Conservation (phyloP, 2,113 vertebrate species). For the Nannobrachium achirus region DNA sequence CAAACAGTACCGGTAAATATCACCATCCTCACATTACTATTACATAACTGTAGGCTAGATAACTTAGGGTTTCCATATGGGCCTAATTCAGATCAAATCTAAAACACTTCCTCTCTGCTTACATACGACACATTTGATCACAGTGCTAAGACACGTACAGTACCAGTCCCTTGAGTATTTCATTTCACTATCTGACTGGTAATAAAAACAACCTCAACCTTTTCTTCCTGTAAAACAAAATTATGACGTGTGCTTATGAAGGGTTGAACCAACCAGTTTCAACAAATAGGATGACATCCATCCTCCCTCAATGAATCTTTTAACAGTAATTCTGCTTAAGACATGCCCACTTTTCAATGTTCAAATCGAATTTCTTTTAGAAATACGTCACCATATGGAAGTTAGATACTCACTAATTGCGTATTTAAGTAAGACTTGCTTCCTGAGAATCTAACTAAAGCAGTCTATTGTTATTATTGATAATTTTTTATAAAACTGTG, state of each 20-base stretch:
- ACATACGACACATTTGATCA: conserved; percentile 38
- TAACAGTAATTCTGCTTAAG: too few relatives aligned
- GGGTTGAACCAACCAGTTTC: too few relatives aligned
- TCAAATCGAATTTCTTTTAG: too few relatives aligned
- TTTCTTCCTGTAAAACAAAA: too few relatives aligned
- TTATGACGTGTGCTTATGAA: too few relatives aligned
- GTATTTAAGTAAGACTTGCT: conserved; percentile 1
- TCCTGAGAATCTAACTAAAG: conserved; percentile 5
- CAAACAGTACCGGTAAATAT: conserved; percentile 1
- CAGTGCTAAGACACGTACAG: conserved; percentile 40
- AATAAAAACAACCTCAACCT: background rate
- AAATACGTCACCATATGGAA: background rate
- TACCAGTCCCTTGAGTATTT: conserved; percentile 5
- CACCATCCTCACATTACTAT: background rate
- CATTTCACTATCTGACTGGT: background rate
- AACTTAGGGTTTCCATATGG: conserved; percentile 4
- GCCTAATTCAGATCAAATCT: background rate
- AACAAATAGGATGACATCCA: too few relatives aligned
- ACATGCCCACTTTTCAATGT: too few relatives aligned
- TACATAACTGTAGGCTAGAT: background rate
- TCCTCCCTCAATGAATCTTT: too few relatives aligned
- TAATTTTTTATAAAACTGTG: conserved; percentile 16
- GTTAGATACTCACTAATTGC: too few relatives aligned
- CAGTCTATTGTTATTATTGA: conserved; percentile 5
- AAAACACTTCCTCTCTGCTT: conserved; percentile 18